Evolutionary conservation across 2,113 vertebrate species (phyloP).

Genomic region (Myodes glareolus): DNA sequence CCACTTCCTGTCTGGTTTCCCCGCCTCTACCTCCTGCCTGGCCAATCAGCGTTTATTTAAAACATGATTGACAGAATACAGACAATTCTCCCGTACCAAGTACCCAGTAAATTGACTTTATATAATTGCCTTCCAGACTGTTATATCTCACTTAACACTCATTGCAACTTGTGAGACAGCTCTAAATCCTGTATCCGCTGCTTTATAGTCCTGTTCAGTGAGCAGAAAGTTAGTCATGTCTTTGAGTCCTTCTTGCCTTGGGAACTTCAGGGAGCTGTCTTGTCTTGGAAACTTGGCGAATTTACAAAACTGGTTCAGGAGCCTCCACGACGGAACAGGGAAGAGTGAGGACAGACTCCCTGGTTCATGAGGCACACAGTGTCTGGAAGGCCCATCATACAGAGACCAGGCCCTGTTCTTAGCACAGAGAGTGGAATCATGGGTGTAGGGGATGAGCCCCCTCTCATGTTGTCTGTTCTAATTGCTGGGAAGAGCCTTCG

Average conservation of each 20-base stretch:
- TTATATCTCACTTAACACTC: background rate
- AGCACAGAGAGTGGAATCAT: background rate
- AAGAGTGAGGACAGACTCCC: background rate
- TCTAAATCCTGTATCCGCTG: background rate
- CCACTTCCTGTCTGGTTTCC: too few species aligned
- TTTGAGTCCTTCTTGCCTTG: background rate
- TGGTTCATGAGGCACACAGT: background rate
- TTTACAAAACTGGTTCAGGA: background rate
- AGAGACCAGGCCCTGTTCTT: background rate
- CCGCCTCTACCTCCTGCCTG: too few species aligned
- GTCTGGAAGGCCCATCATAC: background rate
- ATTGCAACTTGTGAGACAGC: background rate
- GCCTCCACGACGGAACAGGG: background rate
- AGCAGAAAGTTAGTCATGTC: background rate
- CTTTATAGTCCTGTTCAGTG: background rate
- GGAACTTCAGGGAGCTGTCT: background rate
- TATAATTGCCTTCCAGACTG: background rate
- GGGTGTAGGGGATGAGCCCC: background rate
- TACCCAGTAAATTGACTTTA: constrained; percentile 9
- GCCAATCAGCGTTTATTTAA: too few species aligned
- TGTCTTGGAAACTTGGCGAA: background rate
- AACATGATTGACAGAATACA: too few species aligned
- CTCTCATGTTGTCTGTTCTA: constrained; percentile 50
- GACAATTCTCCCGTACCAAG: too few species aligned
- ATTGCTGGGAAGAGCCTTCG: background rate